Evolutionary conservation across 2,888 invertebrate genomes (phyloP), one percentile per base, ranked within the genome.

Genomic region (Gari tellinella): DNA sequence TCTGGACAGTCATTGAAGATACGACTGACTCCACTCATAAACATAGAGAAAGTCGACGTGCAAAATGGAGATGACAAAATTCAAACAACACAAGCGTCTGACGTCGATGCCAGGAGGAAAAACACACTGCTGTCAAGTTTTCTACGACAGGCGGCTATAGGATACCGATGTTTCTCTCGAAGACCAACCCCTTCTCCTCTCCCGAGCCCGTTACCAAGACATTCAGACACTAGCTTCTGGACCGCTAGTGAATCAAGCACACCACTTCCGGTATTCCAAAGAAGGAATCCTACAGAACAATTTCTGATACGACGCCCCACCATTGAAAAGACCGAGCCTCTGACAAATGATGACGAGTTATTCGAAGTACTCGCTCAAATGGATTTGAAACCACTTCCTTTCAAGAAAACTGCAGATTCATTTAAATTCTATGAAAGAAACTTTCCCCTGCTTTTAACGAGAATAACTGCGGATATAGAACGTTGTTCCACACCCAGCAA

Each of bases 391-490:
- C 51, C 53, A 1, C 51, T 74, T 7, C 49, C 58, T 8, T 74
- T 78, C 25, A 56, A 66, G 19, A 74, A 52, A 52, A 55, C 52
- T 1, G 41, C 56, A 0, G 78, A 78, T 2, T 51, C 70, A 0
- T 74, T 45, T 43, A 67, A 23, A 43, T 78, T 78, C 23, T 78
- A 78, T 31, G 40, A 61, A 12, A 67, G 23, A 0, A 46, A 74
- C 31, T 78, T 55, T 17, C 78, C 78, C 1, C 68, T 74, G 10
- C 38, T 78, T 17, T 56, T 78, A 1, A 64, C 51, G 8, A 41
- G 15, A 37, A 37, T 49, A 3, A 31, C 43, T 21, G n/a, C 45
- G 3, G 66, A 66, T 1, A 40, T 49, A n/a, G 67, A 66, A 41
- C 64, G 57, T 14, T 51, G 40, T 26, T 19, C 43, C 0, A 60